These are phyloP conservation scores for Tetragonula carbonaria DNA, from an alignment of 2,888 invertebrate genomes.

Conservation along the genomic window DNA sequence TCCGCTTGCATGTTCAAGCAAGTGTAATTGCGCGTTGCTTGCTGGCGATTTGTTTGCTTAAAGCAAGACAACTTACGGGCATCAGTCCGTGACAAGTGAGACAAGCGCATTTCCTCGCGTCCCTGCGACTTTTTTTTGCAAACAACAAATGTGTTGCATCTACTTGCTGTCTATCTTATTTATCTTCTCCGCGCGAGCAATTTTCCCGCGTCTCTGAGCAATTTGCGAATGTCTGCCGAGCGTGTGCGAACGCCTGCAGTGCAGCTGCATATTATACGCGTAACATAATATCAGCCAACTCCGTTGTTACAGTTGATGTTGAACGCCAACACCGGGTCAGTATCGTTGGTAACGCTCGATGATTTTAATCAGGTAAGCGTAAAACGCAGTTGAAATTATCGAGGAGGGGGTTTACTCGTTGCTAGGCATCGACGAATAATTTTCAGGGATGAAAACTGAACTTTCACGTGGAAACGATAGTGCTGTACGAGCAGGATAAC, in stretches of 20 bases:
- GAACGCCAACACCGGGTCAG: neutral
- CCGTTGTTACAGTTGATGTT: neutral
- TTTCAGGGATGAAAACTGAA: neutral
- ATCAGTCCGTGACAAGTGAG: neutral
- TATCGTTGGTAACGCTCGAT: neutral
- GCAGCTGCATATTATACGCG: neutral
- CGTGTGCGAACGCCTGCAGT: neutral
- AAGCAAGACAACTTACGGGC: neutral
- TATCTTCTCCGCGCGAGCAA: no score
- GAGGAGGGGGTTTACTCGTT: neutral
- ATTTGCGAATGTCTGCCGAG: conserved; percentile 6
- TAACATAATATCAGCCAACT: neutral
- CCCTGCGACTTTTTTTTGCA: no score
- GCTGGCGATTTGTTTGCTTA: neutral
- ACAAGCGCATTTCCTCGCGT: no score
- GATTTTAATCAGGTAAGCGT: conserved; percentile 23
- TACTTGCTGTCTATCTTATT: no score
- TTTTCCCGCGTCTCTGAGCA: neutral
- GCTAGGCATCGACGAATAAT: neutral
- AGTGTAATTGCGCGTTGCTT: neutral
- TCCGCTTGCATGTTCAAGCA: neutral
- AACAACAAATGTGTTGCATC: no score
- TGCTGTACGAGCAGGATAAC: neutral
- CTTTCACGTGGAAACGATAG: neutral
- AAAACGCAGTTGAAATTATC: conserved; percentile 13